These are phyloP conservation scores for Dermatemys mawii DNA, from an alignment of 2,113 vertebrate species.

Conservation along the genomic window DNA sequence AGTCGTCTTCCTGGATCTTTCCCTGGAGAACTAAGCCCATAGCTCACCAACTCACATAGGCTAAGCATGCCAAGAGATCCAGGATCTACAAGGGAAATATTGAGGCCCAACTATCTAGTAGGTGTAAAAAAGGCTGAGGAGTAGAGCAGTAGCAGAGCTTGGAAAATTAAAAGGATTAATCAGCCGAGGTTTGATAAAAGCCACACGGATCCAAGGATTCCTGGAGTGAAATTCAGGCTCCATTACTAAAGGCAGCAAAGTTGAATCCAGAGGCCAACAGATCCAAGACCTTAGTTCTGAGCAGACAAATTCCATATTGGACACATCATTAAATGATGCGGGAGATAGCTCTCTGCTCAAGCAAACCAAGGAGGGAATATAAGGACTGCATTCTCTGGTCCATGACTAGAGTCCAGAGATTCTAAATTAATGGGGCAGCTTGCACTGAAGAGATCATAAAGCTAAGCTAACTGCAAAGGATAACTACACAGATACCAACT, in stretches of 20 bases:
- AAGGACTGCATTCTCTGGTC: not conserved
- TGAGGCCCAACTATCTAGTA: not conserved
- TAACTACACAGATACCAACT: not conserved
- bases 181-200: not conserved
- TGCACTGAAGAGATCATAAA: not conserved
- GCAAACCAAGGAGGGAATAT: not conserved
- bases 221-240: not conserved
- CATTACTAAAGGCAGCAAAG: not conserved
- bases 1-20: not conserved
- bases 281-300: not conserved
- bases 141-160: not conserved
- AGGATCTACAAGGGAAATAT: rapidly evolving
- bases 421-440: not conserved
- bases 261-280: not conserved
- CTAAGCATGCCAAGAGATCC: not conserved
- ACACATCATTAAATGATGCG: not conserved
- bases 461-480: not conserved
- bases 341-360: not conserved
- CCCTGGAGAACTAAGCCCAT: not conserved
- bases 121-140: not conserved
- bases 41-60: not conserved
- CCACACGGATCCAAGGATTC: not conserved
- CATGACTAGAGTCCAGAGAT: not conserved
- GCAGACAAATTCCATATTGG: not conserved
- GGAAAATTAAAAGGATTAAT: not conserved